Conservation (phyloP, 1,140 invertebrate species). For the Grapholita molesta region DNA sequence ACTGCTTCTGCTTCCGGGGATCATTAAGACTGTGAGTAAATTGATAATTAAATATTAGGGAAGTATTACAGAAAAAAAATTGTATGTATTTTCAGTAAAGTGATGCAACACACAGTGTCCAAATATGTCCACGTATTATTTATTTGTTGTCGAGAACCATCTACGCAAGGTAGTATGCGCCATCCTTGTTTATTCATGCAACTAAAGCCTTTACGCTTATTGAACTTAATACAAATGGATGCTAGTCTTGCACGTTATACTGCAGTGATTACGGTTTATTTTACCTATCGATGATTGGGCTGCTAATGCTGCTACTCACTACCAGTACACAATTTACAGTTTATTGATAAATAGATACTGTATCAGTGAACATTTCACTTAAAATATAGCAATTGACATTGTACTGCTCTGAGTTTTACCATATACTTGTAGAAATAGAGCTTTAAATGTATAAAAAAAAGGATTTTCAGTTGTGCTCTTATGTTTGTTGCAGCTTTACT, state of each 20-base stretch:
- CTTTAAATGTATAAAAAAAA: too few relatives aligned
- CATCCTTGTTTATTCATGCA: background rate
- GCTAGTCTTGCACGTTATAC: background rate
- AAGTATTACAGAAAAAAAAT: background rate
- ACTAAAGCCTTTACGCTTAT: background rate
- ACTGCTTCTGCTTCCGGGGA: background rate
- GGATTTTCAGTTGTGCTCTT: too few relatives aligned
- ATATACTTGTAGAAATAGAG: too few relatives aligned
- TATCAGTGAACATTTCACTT: too few relatives aligned
- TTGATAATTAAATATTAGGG: background rate
- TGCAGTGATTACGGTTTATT: slow-evolving; percentile 2
- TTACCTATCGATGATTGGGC: slow-evolving; percentile 1
- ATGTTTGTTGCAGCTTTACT: too few relatives aligned
- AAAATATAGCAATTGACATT: too few relatives aligned
- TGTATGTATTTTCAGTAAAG: background rate
- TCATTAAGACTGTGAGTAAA: background rate
- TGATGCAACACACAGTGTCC: slow-evolving; percentile 4
- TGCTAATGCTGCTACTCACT: too few relatives aligned
- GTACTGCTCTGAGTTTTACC: too few relatives aligned
- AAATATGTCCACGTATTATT: slow-evolving; percentile 13
- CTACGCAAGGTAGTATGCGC: background rate
- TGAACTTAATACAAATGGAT: background rate
- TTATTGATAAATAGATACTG: too few relatives aligned
- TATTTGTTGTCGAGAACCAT: background rate
- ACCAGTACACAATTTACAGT: too few relatives aligned